Base-by-base conservation (phyloP, 2,113 vertebrate genomes). In the Microcebus griseorufus region DNA sequence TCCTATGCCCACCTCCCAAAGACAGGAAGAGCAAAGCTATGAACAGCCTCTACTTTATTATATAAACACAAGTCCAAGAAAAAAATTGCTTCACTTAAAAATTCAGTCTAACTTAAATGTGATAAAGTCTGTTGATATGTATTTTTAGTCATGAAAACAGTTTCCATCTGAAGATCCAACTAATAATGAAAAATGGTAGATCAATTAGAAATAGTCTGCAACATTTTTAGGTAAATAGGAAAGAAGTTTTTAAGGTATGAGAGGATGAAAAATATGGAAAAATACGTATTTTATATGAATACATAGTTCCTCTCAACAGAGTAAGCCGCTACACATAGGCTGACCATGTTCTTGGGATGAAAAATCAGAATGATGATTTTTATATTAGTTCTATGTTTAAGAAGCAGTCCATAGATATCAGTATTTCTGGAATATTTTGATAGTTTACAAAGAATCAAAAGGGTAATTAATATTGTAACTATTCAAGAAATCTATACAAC, bases 351-450 rank as follows among this genome's bases (percentile, higher is more conserved):
- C 85, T 94, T n/a, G 62, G 60, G 29, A 39, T 64, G 14, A 81
- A 95, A 88, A 91, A 79, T 58, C 45, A 83, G 39, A 29, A 62
- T 60, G 32, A 64, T 72, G 34, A 42, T 81, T 95, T 60, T 93
- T 58, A 5, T 92, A 51, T 45, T 12, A 65, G 18, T 88, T 86
- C 16, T 83, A 3, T 12, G 8, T 55, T 4, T 82, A 51, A 73
- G 27, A 95, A 45, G 11, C 1, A 78, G 27, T 62, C 9, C 16
- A 70, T 75, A 58, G 34, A 79, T 45, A 53, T 58, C 51, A 1
- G 10, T 62, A 42, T 55, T 88, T 45, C 10, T 69, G 6, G 25
- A 82, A 84, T 23, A 90, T 79, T 78, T 55, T 39, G 1, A 58
- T 69, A 65, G 11, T 87, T 86, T 82, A 78, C 25, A 92, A 88